Conservation (phyloP, 1,140 invertebrate genomes). For the Atta colombica region DNA sequence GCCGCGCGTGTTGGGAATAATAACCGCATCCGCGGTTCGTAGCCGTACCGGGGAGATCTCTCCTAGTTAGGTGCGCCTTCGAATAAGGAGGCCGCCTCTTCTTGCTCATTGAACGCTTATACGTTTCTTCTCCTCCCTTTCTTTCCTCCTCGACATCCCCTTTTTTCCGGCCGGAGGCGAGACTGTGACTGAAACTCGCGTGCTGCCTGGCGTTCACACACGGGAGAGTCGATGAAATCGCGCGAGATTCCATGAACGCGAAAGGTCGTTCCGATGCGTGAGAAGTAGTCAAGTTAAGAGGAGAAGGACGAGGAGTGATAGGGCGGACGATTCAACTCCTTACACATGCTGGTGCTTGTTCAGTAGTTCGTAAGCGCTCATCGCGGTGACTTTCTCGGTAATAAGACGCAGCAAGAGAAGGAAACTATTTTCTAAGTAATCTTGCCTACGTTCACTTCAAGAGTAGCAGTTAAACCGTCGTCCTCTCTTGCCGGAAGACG, state of each 20-base stretch:
- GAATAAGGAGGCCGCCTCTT: conserved; percentile 31
- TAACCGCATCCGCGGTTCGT: conserved; percentile 21
- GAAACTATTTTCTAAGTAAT: background rate
- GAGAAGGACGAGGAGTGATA: background rate
- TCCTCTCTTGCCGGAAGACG: background rate
- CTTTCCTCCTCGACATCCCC: background rate
- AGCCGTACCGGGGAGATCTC: conserved; percentile 22
- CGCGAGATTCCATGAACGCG: conserved; percentile 76
- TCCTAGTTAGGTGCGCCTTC: conserved; percentile 47
- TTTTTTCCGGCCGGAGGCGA: background rate
- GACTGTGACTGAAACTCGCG: background rate
- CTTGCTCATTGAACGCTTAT: conserved; percentile 28
- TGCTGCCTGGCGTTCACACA: conserved; percentile 1
- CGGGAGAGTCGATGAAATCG: background rate
- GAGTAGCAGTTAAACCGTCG: background rate
- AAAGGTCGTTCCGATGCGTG: conserved; percentile 70
- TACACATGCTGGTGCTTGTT: background rate
- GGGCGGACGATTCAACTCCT: background rate
- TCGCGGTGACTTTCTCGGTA: conserved; percentile 7
- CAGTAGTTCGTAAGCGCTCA: background rate
- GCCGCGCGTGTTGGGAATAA: conserved; percentile 50
- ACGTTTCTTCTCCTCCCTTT: background rate
- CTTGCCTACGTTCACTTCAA: conserved; percentile 14
- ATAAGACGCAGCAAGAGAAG: background rate
- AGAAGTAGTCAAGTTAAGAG: conserved; percentile 40